Percentiles rank a stretch among this genome's conserved stretches.
These are phyloP conservation scores for Dasyornis broadbenti DNA, from an alignment of 2,113 vertebrate species.

Conservation along the genomic window DNA sequence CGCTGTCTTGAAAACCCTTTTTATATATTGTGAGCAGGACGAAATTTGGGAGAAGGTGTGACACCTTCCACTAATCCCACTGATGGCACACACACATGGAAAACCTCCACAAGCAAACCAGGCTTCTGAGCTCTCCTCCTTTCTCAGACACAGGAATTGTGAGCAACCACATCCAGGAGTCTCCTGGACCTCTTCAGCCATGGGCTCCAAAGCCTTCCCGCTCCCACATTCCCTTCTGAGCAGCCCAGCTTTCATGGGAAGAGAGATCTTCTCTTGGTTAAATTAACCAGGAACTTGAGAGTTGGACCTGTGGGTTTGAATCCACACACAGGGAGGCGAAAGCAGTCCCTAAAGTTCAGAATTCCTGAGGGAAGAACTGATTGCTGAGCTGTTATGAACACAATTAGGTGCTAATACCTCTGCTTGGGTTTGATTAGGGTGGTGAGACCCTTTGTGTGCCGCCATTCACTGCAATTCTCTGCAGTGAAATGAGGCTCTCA, in stretches of 20 bases:
- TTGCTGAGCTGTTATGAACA: neutral
- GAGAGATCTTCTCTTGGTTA: neutral
- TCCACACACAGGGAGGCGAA: neutral
- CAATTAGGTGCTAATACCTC: neutral
- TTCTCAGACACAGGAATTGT: neutral
- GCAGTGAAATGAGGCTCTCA: neutral
- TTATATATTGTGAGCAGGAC: neutral
- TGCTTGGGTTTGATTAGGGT: neutral
- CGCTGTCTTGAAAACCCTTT: neutral
- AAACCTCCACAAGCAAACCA: neutral
- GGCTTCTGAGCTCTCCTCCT: neutral
- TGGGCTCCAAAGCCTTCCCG: neutral
- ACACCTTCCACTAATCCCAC: neutral
- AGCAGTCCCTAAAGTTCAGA: neutral
- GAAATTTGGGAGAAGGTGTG: neutral
- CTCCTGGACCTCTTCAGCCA: neutral
- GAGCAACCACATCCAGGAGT: neutral
- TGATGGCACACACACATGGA: fast-evolving
- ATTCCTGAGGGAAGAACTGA: neutral
- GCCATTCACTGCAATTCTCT: neutral
- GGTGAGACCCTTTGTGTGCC: neutral
- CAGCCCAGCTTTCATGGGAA: neutral
- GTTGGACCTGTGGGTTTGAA: neutral
- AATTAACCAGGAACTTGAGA: neutral
- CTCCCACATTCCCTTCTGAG: neutral